phyloP scores from a whole-genome alignment of 64 coral and sea anemone species.

The Montipora sp. region DNA sequence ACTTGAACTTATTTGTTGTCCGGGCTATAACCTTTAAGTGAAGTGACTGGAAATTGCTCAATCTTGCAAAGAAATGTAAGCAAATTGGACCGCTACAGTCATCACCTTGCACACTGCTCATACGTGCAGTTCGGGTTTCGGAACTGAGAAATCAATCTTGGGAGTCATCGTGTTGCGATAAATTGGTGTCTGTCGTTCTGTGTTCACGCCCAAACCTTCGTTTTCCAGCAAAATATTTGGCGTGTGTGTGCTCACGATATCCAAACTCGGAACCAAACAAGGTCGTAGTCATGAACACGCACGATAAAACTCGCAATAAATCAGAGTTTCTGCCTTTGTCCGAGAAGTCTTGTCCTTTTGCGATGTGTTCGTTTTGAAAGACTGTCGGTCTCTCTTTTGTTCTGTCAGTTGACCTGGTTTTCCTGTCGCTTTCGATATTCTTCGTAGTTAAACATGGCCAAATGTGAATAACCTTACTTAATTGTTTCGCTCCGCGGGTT shows the following conservation, averaged over 20 bases:
- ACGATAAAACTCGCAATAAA: not conserved
- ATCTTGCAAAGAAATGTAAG: too few relatives aligned
- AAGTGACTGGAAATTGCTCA: too few relatives aligned
- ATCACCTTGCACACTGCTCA: too few relatives aligned
- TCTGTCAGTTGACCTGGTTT: conserved; percentile 14
- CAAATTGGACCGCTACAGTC: too few relatives aligned
- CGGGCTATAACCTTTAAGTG: too few relatives aligned
- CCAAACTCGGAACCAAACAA: not conserved
- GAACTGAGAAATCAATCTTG: too few relatives aligned
- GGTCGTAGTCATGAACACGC: not conserved
- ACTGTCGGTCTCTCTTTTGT: conserved; percentile 24
- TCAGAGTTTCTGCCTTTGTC: not conserved
- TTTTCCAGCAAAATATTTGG: conserved; percentile 6
- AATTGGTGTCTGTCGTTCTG: not conserved
- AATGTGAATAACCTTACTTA: not conserved
- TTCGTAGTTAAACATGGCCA: not conserved
- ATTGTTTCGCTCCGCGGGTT: not conserved
- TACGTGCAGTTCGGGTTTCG: too few relatives aligned
- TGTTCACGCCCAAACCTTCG: conserved; percentile 3
- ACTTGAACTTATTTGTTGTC: too few relatives aligned
- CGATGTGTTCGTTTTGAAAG: conserved; percentile 8
- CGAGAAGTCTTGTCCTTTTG: not conserved
- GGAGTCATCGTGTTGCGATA: not conserved
- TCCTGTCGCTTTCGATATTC: not conserved
- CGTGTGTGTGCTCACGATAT: not conserved